These are phyloP conservation scores for Brachyopa scutellaris DNA, from an alignment of 2,888 invertebrate species.

Conservation along the genomic window DNA sequence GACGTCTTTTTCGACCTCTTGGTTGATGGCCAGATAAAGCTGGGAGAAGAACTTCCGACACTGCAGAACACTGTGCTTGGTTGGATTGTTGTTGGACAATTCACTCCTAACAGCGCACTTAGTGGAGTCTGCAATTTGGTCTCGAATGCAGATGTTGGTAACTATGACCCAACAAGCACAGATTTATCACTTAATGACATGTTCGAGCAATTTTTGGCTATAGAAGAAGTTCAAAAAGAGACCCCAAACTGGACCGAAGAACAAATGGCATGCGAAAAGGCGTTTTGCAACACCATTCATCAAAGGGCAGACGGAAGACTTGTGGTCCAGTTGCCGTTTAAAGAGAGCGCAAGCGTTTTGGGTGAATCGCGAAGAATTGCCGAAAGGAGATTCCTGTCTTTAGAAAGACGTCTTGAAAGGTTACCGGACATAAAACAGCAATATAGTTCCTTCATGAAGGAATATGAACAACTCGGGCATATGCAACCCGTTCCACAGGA, in stretches of 20 bases:
- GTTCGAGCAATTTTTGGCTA: background rate
- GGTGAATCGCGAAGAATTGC: constrained; percentile 41
- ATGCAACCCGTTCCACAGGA: constrained; percentile 16
- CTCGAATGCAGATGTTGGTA: background rate
- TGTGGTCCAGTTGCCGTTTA: constrained; percentile 26
- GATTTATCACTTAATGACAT: too few relatives aligned
- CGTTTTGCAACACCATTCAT: background rate
- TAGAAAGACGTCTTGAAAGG: constrained; percentile 11
- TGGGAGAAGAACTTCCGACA: background rate
- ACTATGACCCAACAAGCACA: too few relatives aligned
- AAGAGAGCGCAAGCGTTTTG: constrained; percentile 20
- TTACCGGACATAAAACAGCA: constrained; percentile 12
- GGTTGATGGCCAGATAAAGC: constrained; percentile 17
- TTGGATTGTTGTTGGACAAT: constrained; percentile 32
- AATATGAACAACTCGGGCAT: constrained; percentile 29
- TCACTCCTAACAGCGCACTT: too few relatives aligned
- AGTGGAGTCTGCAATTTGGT: background rate
- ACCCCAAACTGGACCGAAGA: constrained; percentile 12
- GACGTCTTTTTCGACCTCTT: constrained; percentile 29
- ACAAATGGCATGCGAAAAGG: constrained; percentile 4
- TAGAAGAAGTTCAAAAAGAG: background rate
- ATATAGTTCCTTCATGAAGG: constrained; percentile 23
- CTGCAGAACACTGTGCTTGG: constrained; percentile 21
- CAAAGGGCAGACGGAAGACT: constrained; percentile 9
- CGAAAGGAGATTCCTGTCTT: constrained; percentile 8